Base-by-base conservation (phyloP, 1,140 invertebrate genomes). In the Bombus pascuorum region DNA sequence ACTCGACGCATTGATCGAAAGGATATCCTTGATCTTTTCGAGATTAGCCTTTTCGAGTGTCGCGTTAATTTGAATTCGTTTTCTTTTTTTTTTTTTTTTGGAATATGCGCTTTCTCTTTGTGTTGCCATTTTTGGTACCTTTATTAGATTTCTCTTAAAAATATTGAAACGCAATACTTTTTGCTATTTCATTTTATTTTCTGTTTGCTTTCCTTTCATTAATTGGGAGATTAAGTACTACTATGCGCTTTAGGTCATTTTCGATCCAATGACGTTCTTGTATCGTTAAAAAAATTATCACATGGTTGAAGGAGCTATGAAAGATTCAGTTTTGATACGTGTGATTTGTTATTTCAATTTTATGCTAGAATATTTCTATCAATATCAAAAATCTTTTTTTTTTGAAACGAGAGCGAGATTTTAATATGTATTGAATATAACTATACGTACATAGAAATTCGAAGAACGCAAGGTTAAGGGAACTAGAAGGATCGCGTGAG, bases 1-100 rank as follows among this genome's bases (percentile, higher is more conserved):
- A 53, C 47, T 68, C 6, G 37, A 28, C n/a, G 12, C 28, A n/a
- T 59, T 13, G 22, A 25, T 59, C n/a, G 37, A 65, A 66, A 44
- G 59, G 22, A 70, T 73, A 81, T 73, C 68, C 53, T 81, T 70
- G 15, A 84, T 78, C 47, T 79, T 75, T 77, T 68, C n/a, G 44
- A 77, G 65, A 83, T 78, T 77, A 77, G 53, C 37, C 5, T 25
- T 22, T 25, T 59, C 12, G 42, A 32, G 44, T 39, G 25, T 39
- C 34, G 66, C 10, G 15, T 53, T 68, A 47, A 68, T 44, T 70
- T 34, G 4, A 32, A 81, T 57, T 79, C 42, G 13, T n/a, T 10
- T 68, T 47, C 4, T 25, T 34, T n/a, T 25, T 15, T 28, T 34
- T 37, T 22, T 37, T 37, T 37, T 37, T n/a, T 25, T 15, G 32